A percentile compares a stretch with the other conserved stretches of the same genome.
phyloP scores from a whole-genome alignment of 2,113 vertebrate genomes.

The Sitta europaea region DNA sequence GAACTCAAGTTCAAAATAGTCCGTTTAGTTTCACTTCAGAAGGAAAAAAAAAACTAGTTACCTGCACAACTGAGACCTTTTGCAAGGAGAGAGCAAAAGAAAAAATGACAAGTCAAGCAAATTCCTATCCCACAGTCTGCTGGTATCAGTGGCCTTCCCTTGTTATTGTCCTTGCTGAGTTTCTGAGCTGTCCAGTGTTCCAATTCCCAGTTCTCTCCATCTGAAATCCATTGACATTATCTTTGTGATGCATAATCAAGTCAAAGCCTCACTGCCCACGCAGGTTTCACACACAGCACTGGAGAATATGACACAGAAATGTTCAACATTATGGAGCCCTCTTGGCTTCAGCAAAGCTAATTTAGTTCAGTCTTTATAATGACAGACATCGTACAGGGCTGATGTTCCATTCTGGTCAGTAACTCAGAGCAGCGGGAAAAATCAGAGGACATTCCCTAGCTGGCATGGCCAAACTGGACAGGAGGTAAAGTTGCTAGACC shows the following conservation, averaged over 20 bases:
- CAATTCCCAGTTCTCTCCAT: neutral
- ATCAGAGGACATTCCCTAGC: neutral
- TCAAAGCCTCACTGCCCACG: neutral
- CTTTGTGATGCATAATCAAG: neutral
- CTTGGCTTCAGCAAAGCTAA: neutral
- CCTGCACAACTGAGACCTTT: neutral
- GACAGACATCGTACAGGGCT: neutral
- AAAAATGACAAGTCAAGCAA: neutral
- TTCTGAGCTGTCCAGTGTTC: neutral
- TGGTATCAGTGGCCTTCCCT: neutral
- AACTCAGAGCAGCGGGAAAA: neutral
- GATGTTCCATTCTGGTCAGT: neutral
- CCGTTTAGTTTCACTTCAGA: neutral
- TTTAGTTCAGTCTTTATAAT: neutral
- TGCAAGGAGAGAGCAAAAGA: neutral
- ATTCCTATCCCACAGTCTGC: slow-evolving; percentile 20
- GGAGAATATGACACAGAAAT: neutral
- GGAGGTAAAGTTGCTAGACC: neutral
- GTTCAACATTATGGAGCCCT: neutral
- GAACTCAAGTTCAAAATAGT: neutral
- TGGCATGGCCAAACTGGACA: accelerated
- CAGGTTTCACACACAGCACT: neutral
- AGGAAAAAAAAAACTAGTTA: neutral
- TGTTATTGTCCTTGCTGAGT: neutral
- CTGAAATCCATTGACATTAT: neutral